Evolutionary conservation across 2,888 invertebrate species (phyloP).

Genomic region (Alitta virens): DNA sequence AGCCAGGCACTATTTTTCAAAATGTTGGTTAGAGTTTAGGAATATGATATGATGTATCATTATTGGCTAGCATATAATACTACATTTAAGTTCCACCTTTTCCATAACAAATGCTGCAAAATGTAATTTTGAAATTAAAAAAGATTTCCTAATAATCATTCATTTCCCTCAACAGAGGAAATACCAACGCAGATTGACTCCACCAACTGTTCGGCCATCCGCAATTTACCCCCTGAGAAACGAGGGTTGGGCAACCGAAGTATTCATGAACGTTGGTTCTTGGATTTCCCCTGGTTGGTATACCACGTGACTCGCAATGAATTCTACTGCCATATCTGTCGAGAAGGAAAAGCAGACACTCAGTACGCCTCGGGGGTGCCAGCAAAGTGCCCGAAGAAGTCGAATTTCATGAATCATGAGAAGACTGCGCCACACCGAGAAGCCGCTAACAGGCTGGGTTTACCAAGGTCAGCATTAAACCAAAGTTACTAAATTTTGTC

Average conservation of each 20-base stretch:
- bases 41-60: background rate
- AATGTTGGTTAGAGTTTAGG: background rate
- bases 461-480: background rate
- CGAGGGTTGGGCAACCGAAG: background rate
- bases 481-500: too few species aligned
- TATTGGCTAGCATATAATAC: too few species aligned
- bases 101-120: too few species aligned
- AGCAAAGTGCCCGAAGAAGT: background rate
- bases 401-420: constrained; percentile 2
- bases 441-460: background rate
- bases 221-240: background rate
- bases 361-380: background rate
- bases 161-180: background rate
- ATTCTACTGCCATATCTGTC: constrained; percentile 13
- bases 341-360: background rate
- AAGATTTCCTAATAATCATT: background rate
- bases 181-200: constrained; percentile 5
- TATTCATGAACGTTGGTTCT: constrained; percentile 11
- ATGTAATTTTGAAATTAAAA: background rate
- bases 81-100: too few species aligned
- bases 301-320: background rate
- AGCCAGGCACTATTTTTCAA: too few species aligned
- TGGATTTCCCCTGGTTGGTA: constrained; percentile 11
- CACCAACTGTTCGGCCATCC: constrained; percentile 2
- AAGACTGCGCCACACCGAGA: background rate